Evolutionary conservation across 2,888 invertebrate genomes (phyloP).

Genomic region (Mythimna pallens): DNA sequence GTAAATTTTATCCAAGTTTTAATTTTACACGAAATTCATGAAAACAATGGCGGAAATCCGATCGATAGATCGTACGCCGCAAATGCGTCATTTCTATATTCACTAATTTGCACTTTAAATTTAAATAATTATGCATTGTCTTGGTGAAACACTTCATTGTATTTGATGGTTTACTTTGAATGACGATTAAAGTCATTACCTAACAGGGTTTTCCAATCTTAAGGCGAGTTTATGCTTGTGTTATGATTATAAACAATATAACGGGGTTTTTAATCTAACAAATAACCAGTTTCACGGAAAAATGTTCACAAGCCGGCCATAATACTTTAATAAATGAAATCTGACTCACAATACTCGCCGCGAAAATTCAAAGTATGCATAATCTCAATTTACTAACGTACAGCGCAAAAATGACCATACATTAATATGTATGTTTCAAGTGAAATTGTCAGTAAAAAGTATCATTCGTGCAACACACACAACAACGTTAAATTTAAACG

Average conservation of each 20-base stretch:
- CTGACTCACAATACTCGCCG: not conserved
- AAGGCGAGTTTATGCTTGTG: no score
- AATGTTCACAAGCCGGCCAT: not conserved
- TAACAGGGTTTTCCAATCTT: not conserved
- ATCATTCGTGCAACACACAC: conserved; percentile 37
- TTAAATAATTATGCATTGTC: conserved; percentile 21
- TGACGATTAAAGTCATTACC: not conserved
- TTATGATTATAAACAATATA: no score
- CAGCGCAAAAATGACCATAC: conserved; percentile 16
- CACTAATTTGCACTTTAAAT: conserved; percentile 22
- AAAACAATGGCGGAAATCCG: conserved; percentile 30
- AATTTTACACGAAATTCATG: conserved; percentile 23
- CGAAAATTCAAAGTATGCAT: conserved; percentile 27
- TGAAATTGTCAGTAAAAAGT: conserved; percentile 51
- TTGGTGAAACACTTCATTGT: conserved; percentile 1
- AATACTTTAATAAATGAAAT: conserved; percentile 19
- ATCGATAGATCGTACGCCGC: conserved; percentile 27
- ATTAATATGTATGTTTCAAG: conserved; percentile 57
- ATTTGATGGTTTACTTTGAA: not conserved
- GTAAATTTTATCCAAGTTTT: not conserved
- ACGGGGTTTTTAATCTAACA: not conserved
- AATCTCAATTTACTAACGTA: conserved; percentile 39
- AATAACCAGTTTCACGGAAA: conserved; percentile 2
- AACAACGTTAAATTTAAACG: conserved; percentile 18
- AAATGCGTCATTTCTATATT: conserved; percentile 10